A percentile compares a stretch with the other conserved stretches of the same genome.
These are phyloP conservation scores for Vimba vimba DNA, from an alignment of 2,113 vertebrate genomes.

Conservation along the genomic window DNA sequence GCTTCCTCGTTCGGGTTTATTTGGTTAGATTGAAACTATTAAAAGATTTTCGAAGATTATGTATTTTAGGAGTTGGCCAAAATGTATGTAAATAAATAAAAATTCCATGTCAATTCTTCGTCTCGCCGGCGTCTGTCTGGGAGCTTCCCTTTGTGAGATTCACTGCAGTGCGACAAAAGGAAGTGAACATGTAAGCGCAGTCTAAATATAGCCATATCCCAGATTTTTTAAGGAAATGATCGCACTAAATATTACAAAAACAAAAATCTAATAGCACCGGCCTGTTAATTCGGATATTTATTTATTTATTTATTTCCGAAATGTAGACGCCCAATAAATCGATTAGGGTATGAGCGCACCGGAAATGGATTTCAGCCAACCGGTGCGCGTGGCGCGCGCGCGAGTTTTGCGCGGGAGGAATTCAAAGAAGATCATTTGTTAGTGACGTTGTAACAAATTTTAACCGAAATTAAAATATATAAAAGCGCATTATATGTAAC, in stretches of 20 bases:
- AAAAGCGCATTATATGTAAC: background rate
- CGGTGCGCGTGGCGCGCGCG: conserved; percentile 55
- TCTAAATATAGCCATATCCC: background rate
- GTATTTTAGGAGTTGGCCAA: too few species aligned
- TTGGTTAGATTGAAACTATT: background rate
- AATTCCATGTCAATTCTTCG: background rate
- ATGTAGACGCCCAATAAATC: background rate
- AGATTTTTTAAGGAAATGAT: background rate
- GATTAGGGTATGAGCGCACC: background rate
- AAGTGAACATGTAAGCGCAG: background rate
- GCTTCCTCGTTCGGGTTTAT: background rate
- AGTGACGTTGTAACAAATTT: accelerated
- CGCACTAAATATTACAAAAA: background rate
- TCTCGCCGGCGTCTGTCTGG: background rate
- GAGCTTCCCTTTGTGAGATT: conserved; percentile 10
- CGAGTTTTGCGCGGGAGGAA: conserved; percentile 18
- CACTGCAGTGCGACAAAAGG: conserved; percentile 40
- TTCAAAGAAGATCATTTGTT: background rate
- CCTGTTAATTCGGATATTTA: background rate
- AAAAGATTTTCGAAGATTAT: background rate
- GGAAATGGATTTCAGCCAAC: conserved; percentile 63
- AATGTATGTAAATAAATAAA: too few species aligned
- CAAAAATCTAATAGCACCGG: background rate
- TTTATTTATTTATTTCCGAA: background rate
- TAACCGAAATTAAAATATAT: background rate